Evolutionary conservation across 35 echinoderm and acorn worm species (phyloP).

Genomic region (Heliocidaris erythrogramma): DNA sequence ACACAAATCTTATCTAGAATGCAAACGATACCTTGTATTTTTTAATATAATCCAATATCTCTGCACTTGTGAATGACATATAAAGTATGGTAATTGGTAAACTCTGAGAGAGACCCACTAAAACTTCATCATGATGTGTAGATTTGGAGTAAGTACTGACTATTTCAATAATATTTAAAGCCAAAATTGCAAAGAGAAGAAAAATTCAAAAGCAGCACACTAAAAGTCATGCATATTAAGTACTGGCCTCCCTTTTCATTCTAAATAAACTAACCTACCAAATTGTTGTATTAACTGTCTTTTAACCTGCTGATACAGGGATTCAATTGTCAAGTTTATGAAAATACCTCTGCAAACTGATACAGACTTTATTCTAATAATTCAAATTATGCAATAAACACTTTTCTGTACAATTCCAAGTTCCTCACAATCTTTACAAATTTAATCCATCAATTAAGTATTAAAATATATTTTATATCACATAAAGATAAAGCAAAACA

Average conservation of each 20-base stretch:
- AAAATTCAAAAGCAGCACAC: background rate
- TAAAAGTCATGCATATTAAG: background rate
- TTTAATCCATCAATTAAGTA: background rate
- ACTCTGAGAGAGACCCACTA: background rate
- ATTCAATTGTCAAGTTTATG: background rate
- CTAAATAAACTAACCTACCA: background rate
- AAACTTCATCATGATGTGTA: background rate
- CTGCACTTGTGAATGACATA: background rate
- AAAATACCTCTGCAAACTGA: background rate
- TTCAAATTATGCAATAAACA: background rate
- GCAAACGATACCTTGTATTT: background rate
- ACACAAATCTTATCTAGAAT: too few relatives aligned
- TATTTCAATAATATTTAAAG: constrained; percentile 20
- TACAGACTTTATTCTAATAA: background rate
- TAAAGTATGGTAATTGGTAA: background rate
- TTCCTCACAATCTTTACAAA: background rate
- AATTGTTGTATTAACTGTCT: background rate
- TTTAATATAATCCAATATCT: background rate
- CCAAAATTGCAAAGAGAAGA: background rate
- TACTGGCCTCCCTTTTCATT: constrained; percentile 16
- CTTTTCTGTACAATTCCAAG: background rate
- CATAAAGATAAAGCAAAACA: background rate
- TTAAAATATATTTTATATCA: background rate
- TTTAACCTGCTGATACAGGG: background rate
- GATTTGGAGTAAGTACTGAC: constrained; percentile 4